Evolutionary conservation across 2,113 vertebrate species (phyloP).

Genomic region (Rostratula benghalensis): DNA sequence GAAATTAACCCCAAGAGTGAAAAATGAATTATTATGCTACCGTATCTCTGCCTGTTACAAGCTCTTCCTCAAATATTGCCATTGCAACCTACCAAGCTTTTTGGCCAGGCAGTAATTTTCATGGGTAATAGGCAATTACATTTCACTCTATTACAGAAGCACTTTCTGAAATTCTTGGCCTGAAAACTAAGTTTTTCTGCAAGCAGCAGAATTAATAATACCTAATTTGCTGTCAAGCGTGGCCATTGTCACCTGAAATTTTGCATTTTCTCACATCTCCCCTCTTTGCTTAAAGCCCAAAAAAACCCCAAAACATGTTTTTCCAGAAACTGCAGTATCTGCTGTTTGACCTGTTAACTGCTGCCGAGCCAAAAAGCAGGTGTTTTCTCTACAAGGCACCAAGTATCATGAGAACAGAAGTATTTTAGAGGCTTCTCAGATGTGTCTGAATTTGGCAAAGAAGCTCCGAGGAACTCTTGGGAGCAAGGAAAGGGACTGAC

Average conservation of each 20-base stretch:
- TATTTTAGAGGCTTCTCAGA: background rate
- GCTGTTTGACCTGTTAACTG: background rate
- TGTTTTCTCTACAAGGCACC: background rate
- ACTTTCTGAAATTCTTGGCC: background rate
- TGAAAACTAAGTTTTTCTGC: background rate
- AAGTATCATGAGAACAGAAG: background rate
- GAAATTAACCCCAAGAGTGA: too few relatives aligned
- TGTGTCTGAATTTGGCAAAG: background rate
- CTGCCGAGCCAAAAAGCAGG: background rate
- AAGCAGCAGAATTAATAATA: background rate
- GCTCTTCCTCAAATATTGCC: background rate
- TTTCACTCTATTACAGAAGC: background rate
- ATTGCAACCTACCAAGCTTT: background rate
- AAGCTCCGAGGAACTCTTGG: background rate
- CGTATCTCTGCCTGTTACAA: background rate
- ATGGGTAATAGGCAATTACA: background rate
- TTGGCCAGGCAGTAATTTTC: background rate
- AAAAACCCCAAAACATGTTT: too few relatives aligned
- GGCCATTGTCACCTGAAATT: background rate
- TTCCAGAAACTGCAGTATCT: background rate
- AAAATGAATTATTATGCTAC: background rate
- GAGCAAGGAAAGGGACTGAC: background rate
- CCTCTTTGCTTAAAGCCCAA: background rate
- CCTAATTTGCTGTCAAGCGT: background rate
- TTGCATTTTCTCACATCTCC: background rate